Conservation (phyloP, 2,888 invertebrate genomes). For the Drosophila merina region DNA sequence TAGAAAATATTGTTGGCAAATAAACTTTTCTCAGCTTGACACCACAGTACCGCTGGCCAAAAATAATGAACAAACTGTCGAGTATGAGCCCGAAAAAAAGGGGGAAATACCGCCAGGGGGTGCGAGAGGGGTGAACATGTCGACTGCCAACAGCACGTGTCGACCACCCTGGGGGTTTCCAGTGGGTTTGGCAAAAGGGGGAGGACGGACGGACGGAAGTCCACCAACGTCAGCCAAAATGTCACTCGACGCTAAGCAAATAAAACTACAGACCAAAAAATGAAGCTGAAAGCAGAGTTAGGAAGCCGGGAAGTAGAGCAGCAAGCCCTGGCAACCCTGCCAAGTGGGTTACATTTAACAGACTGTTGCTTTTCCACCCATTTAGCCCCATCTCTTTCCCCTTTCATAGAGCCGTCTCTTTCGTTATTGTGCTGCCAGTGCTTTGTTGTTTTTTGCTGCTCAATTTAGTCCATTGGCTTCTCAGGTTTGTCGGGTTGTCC, state of each 20-base stretch:
- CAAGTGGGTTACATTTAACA: constrained; percentile 43
- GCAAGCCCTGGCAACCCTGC: constrained; percentile 39
- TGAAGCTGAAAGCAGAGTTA: constrained; percentile 19
- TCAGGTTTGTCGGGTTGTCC: constrained; percentile 46
- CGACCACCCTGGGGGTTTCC: constrained; percentile 12
- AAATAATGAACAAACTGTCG: constrained; percentile 65
- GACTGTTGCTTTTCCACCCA: constrained; percentile 24
- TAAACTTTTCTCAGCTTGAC: constrained; percentile 8
- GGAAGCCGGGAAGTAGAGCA: not conserved
- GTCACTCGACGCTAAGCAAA: constrained; percentile 69
- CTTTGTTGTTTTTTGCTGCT: constrained; percentile 45
- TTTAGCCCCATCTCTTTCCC: not conserved
- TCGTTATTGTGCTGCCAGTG: constrained; percentile 14
- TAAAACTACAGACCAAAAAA: constrained; percentile 58
- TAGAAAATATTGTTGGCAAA: not conserved
- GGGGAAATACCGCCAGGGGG: constrained; percentile 2
- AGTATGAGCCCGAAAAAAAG: constrained; percentile 16
- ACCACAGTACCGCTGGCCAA: constrained; percentile 55
- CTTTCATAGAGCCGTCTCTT: not conserved
- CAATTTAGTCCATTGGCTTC: constrained; percentile 71
- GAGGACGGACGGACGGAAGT: constrained; percentile 10
- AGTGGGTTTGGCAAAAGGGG: constrained; percentile 14
- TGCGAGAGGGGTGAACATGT: constrained; percentile 1
- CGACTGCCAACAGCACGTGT: constrained; percentile 63
- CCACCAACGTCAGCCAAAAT: constrained; percentile 50